Evolutionary conservation across 2,888 invertebrate genomes (phyloP).

Genomic region (Chironomus tentans): DNA sequence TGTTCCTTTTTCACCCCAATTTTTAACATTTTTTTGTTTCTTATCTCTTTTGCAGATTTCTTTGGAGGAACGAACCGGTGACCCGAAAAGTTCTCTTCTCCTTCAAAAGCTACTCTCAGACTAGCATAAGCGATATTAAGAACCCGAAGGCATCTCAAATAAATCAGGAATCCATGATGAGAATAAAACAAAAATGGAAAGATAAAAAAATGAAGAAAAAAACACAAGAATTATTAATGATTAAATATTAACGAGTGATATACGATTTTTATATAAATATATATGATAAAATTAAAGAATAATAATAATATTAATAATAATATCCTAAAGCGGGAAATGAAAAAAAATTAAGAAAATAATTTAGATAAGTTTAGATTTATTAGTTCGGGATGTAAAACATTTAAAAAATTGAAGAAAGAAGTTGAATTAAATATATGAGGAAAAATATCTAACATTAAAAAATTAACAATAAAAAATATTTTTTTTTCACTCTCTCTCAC

Average conservation of each 20-base stretch:
- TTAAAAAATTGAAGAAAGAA: no score
- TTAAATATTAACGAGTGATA: slow-evolving; percentile 21
- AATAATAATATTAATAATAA: slow-evolving; percentile 7
- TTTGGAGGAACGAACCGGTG: slow-evolving; percentile 64
- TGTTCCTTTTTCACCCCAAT: not conserved
- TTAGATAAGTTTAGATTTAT: not conserved
- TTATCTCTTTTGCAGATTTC: slow-evolving; percentile 46
- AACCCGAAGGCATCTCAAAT: slow-evolving; percentile 7
- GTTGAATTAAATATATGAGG: no score
- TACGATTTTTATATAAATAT: slow-evolving; percentile 17
- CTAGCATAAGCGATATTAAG: slow-evolving; percentile 41
- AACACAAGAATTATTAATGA: not conserved
- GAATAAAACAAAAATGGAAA: slow-evolving; percentile 18
- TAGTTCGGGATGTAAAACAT: slow-evolving; percentile 12
- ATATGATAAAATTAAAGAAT: not conserved
- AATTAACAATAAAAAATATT: not conserved
- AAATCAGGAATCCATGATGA: slow-evolving; percentile 27
- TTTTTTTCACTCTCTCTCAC: no score
- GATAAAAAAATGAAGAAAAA: not conserved
- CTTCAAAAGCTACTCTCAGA: slow-evolving; percentile 80
- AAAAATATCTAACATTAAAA: no score
- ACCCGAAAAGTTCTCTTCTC: slow-evolving; percentile 67
- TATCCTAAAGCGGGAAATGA: slow-evolving; percentile 1
- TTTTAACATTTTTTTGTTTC: not conserved
- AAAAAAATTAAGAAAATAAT: not conserved